Evolutionary conservation across 2,888 invertebrate genomes (phyloP).

Genomic region (Machimus rusticus): DNA sequence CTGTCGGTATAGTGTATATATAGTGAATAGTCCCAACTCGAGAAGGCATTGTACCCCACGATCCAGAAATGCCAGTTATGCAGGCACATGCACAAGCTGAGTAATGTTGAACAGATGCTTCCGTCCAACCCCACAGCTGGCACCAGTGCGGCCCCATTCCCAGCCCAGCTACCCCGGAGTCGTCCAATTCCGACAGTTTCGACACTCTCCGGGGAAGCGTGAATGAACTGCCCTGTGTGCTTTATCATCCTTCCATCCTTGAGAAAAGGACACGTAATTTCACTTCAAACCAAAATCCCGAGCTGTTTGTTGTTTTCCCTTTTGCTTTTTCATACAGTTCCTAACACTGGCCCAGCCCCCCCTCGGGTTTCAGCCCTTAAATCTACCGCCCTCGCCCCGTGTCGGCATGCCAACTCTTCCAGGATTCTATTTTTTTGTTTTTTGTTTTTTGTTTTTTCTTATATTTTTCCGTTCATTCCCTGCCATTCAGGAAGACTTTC

Average conservation of each 20-base stretch:
- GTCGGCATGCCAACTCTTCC: neutral
- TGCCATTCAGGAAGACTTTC: neutral
- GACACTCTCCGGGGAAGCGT: slow-evolving; percentile 15
- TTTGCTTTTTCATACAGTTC: neutral
- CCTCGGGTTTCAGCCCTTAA: neutral
- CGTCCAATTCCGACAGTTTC: neutral
- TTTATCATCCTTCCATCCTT: slow-evolving; percentile 31
- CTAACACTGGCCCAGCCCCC: neutral
- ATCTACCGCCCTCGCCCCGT: neutral
- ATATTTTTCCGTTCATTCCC: neutral
- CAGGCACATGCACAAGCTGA: neutral
- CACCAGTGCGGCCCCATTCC: neutral
- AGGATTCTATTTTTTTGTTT: neutral
- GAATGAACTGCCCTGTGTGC: slow-evolving; percentile 35
- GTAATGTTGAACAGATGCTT: slow-evolving; percentile 33
- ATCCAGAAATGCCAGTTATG: neutral
- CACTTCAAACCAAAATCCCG: slow-evolving; percentile 25
- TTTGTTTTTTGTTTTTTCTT: no score
- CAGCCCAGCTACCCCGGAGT: neutral
- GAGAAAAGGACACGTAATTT: slow-evolving; percentile 36
- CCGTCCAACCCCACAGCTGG: neutral
- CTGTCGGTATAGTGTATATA: neutral
- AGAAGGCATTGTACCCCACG: neutral
- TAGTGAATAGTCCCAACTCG: no score
- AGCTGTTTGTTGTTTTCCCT: neutral